Conservation (phyloP, 1,140 invertebrate species). For the Pogonomyrmex barbatus region DNA sequence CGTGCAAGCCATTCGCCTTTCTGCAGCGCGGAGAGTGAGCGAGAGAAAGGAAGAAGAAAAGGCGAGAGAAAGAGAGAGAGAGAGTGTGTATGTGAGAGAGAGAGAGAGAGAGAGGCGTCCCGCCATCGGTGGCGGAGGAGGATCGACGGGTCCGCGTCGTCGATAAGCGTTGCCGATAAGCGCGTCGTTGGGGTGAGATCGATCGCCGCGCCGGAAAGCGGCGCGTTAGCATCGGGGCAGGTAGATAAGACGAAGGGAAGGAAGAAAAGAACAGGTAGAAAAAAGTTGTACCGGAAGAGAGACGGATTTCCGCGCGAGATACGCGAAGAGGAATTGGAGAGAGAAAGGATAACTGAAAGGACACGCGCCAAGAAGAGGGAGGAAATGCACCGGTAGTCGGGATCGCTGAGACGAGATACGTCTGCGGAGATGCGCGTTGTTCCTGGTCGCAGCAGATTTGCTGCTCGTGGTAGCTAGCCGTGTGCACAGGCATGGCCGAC, state of each 20-base stretch:
- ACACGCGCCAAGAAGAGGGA: not conserved
- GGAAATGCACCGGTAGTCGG: not conserved
- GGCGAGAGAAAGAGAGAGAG: too few species aligned
- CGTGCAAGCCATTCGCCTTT: not conserved
- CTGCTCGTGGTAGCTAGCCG: not conserved
- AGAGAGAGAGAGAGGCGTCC: not conserved
- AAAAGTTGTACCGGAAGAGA: not conserved
- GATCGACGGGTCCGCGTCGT: constrained; percentile 28
- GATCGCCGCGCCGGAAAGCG: not conserved
- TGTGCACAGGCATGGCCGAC: constrained; percentile 25
- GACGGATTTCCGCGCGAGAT: not conserved
- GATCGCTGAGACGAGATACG: not conserved
- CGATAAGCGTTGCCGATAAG: constrained; percentile 40
- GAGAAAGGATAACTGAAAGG: constrained; percentile 1
- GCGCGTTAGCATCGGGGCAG: not conserved
- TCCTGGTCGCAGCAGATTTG: not conserved
- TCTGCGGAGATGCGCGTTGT: not conserved
- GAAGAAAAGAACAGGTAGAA: not conserved
- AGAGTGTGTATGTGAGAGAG: not conserved
- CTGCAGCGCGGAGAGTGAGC: not conserved
- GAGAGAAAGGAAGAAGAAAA: not conserved
- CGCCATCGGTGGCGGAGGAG: constrained; percentile 6
- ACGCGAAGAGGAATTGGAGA: not conserved
- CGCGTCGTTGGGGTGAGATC: constrained; percentile 17
- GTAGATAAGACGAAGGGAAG: not conserved